These are phyloP conservation scores for Sporophila hypoxantha DNA, from an alignment of 2,113 vertebrate genomes.

Conservation along the genomic window DNA sequence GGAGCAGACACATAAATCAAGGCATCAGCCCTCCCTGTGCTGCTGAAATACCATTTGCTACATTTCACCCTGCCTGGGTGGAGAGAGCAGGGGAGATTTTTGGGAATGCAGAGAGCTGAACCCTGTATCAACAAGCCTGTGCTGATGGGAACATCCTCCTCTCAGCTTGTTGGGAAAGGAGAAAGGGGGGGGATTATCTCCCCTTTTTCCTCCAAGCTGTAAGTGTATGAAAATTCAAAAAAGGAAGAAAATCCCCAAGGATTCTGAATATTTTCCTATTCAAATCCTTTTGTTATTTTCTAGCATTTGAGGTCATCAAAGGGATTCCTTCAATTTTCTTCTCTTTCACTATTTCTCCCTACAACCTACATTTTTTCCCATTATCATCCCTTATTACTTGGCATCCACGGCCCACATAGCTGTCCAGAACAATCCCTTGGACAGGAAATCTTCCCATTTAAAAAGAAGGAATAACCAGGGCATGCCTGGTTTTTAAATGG, in stretches of 20 bases:
- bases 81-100: not conserved
- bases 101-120: not conserved
- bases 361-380: not conserved
- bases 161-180: not conserved
- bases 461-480: not conserved
- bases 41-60: constrained; percentile 10
- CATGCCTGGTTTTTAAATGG: not conserved
- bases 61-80: not conserved
- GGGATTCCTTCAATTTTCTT: not conserved
- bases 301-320: not conserved
- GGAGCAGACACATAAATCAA: constrained; percentile 44
- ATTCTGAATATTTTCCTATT: not conserved
- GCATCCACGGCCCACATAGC: accelerated
- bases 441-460: not conserved
- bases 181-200: not conserved
- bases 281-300: not conserved
- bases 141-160: not conserved
- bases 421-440: not conserved
- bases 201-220: not conserved
- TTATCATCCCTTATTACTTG: not conserved
- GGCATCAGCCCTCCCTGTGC: not conserved
- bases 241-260: not conserved
- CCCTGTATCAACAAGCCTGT: not conserved
- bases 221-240: not conserved
- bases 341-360: not conserved